A percentile compares a stretch with the other conserved stretches of the same genome.
Evolutionary conservation across 2,113 vertebrate genomes (phyloP).

Genomic region (Protobothrops mucrosquamatus): DNA sequence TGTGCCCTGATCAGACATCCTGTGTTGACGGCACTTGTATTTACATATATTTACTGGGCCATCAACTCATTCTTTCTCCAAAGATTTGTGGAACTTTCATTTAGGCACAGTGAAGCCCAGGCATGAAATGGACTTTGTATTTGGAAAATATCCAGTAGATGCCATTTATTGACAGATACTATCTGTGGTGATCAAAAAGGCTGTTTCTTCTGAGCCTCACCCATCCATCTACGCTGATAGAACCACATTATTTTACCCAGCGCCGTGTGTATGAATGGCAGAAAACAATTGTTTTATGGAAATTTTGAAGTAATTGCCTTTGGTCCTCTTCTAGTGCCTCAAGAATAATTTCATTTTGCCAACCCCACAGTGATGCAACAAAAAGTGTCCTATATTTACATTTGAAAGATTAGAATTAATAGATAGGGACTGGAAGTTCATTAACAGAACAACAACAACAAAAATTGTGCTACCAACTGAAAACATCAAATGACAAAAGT

Average conservation of each 20-base stretch:
- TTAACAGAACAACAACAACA: background rate
- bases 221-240: background rate
- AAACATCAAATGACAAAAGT: constrained; percentile 25
- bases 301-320: background rate
- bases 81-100: background rate
- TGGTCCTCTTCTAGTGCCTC: background rate
- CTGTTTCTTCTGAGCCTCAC: background rate
- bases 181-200: background rate
- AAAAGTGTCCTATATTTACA: background rate
- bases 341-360: constrained; percentile 4
- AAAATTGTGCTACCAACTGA: constrained; percentile 14
- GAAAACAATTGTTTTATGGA: background rate
- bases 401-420: constrained; percentile 42
- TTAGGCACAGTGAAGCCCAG: background rate
- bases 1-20: background rate
- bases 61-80: background rate
- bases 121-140: background rate
- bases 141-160: background rate
- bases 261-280: background rate
- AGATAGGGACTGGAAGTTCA: constrained; percentile 2
- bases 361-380: background rate
- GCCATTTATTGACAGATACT: background rate
- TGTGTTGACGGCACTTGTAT: background rate
- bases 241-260: background rate
- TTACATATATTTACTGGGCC: background rate